Evolutionary conservation across 2,888 invertebrate species (phyloP), one percentile per base, ranked within the genome.

Genomic region (Melinaea marsaeus): DNA sequence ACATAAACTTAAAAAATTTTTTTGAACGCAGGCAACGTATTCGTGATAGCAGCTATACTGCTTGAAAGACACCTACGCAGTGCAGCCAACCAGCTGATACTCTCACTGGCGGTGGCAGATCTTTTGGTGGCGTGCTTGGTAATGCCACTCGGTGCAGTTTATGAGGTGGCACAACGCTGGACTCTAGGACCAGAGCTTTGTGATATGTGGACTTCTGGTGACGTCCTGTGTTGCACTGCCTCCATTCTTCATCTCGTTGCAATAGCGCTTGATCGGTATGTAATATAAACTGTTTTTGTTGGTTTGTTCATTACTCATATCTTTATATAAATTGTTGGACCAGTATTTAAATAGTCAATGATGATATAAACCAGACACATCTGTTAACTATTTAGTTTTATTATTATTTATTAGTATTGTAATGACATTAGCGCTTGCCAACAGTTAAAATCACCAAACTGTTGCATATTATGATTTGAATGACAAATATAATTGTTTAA

Each of bases 141-240:
- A 69, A 95, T 95, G 95, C 95, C 95, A 13, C 87, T 95, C 74
- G 94, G 94, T 62, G 95, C 95, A 62, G 95, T 95, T 71, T 95
- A 95, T 85, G 94, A 95, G 87, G 94, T 95, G 66, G 94, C 94
- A 70, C 93, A 94, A 80, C 93, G 95, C 83, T 97, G 97, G 97
- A 94, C 94, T 73, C 91, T 97, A 71, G 97, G 97, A 62, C 95
- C 96, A 37, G 95, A 95, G 78, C 92, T 97, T 64, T 98, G 98
- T 87, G 97, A 98, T 86, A 95, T 98, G 94, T 98, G 97, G 97
- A 97, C 97, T 42, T 96, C 96, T 46, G 95, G 95, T 65, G 98
- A 98, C 83, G 97, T 98, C 32, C 92, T 98, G 13, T 97, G 97
- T 85, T 98, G 98, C 86, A 95, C 95, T 37, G 95, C 95, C 54